These are phyloP conservation scores for Diarsia mendica DNA, from an alignment of 2,888 invertebrate genomes.

Conservation along the genomic window DNA sequence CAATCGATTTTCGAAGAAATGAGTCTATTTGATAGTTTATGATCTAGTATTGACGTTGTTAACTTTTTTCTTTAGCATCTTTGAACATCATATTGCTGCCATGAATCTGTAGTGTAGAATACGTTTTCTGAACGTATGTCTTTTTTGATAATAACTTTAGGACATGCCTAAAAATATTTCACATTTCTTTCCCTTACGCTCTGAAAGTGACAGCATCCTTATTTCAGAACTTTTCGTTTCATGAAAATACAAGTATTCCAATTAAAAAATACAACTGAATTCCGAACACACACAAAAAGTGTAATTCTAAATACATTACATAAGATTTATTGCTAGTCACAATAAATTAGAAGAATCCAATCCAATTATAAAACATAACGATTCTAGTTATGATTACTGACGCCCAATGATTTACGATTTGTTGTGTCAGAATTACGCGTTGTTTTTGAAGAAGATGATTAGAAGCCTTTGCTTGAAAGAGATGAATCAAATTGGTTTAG, in stretches of 20 bases:
- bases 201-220: too few species aligned
- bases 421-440: slow-evolving; percentile 43
- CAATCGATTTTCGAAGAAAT: slow-evolving; percentile 47
- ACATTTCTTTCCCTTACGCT: background rate
- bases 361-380: slow-evolving; percentile 52
- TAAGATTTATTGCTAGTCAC: slow-evolving; percentile 21
- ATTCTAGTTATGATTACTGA: slow-evolving; percentile 52
- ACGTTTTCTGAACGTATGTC: background rate
- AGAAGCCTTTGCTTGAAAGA: slow-evolving; percentile 31
- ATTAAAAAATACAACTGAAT: background rate
- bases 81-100: background rate
- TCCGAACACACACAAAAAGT: slow-evolving; percentile 9
- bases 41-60: background rate
- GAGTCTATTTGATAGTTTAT: slow-evolving; percentile 33
- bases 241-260: background rate
- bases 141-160: background rate
- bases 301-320: slow-evolving; percentile 17
- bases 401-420: slow-evolving; percentile 45
- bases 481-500: slow-evolving; percentile 41
- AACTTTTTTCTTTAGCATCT: background rate
- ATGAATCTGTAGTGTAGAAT: background rate
- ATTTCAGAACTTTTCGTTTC: background rate
- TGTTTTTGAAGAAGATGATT: slow-evolving; percentile 49
- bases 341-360: slow-evolving; percentile 40
- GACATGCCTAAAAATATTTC: background rate